phyloP scores from a whole-genome alignment of 2,797 vertebrate species.

The Anisognathus igniventris region DNA sequence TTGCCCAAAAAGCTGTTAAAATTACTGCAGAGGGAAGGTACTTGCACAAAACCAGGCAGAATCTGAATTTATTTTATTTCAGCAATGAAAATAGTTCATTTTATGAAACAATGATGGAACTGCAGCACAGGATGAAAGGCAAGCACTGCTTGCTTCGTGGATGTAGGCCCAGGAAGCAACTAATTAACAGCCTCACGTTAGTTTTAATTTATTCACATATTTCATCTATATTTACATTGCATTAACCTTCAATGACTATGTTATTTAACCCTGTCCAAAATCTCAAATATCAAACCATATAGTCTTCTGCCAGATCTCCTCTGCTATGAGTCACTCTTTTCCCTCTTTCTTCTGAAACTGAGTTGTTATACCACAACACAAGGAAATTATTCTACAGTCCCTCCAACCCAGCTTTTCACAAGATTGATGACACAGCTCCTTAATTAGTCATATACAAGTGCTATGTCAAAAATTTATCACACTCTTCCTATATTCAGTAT shows the following conservation, averaged over 20 bases:
- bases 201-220: neutral
- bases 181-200: neutral
- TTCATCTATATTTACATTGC: neutral
- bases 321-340: neutral
- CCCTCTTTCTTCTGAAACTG: neutral
- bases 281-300: neutral
- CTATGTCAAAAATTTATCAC: neutral
- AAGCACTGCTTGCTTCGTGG: neutral
- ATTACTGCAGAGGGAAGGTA: neutral
- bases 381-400: neutral
- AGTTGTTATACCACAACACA: neutral
- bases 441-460: neutral
- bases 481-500: neutral
- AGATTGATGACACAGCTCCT: rapidly evolving
- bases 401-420: neutral
- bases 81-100: neutral
- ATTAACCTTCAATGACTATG: neutral
- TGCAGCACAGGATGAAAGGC: neutral
- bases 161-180: neutral
- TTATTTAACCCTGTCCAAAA: neutral
- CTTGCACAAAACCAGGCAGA: neutral
- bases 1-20: neutral
- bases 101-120: neutral
- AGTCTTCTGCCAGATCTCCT: neutral
- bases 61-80: neutral